phyloP scores from a whole-genome alignment of 2,797 vertebrate genomes.

The Pseudochirops corinnae region DNA sequence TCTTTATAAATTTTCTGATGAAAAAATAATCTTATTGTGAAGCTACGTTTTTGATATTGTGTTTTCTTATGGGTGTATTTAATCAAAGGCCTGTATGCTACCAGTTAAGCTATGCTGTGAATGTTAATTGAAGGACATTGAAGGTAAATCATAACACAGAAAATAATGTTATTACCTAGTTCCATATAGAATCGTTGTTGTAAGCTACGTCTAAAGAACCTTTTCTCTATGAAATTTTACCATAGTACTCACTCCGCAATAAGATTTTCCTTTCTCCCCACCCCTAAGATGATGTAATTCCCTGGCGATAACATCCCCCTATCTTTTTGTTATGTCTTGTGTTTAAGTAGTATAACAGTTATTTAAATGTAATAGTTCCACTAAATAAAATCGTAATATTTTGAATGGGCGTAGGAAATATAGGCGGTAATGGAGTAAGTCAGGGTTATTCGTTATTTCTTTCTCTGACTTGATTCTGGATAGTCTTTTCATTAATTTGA shows the following conservation, averaged over 20 bases:
- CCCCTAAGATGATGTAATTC: conserved; percentile 61
- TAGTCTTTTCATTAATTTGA: conserved; percentile 53
- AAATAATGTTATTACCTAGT: conserved; percentile 79
- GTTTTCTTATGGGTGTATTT: conserved; percentile 77
- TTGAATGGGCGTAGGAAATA: conserved; percentile 37
- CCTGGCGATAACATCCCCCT: conserved; percentile 60
- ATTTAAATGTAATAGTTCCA: conserved; percentile 55
- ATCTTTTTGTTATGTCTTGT: conserved; percentile 64
- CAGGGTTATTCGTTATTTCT: conserved; percentile 60
- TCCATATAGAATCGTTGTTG: conserved; percentile 78
- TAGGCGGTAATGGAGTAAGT: conserved; percentile 65
- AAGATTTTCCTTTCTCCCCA: conserved; percentile 70
- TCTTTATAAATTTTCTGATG: conserved; percentile 86
- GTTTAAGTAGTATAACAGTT: conserved; percentile 50
- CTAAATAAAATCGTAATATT: conserved; percentile 57
- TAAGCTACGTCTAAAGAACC: conserved; percentile 65
- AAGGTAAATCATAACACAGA: conserved; percentile 76
- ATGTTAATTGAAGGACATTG: conserved; percentile 74
- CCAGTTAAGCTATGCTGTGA: conserved; percentile 73
- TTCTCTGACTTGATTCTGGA: conserved; percentile 69
- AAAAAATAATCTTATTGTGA: conserved; percentile 80
- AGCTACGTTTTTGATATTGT: conserved; percentile 77
- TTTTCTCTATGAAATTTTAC: conserved; percentile 75
- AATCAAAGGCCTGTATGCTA: conserved; percentile 83
- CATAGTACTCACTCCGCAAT: conserved; percentile 65